A percentile compares a stretch with the other conserved stretches of the same genome.
Evolutionary conservation across 1,140 invertebrate species (phyloP).

Genomic region (Penaeus chinensis): DNA sequence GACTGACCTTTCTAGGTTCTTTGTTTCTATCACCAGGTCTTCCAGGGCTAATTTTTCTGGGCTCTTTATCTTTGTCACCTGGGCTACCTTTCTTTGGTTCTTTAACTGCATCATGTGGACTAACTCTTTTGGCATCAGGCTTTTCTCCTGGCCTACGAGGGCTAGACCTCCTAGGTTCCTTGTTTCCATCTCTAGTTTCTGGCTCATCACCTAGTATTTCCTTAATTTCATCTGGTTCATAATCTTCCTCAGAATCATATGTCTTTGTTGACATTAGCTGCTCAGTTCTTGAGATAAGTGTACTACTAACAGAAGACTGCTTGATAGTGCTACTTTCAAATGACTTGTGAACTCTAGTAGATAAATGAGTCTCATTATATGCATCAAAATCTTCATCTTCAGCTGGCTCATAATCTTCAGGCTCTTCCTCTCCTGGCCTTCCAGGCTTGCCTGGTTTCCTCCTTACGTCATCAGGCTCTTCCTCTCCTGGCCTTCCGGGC

Average conservation of each 20-base stretch:
- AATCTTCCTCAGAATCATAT: neutral
- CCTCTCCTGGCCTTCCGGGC: too few relatives aligned
- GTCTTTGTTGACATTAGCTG: too few relatives aligned
- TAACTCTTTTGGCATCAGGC: neutral
- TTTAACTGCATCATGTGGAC: neutral
- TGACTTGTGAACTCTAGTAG: too few relatives aligned
- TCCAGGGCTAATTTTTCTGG: neutral
- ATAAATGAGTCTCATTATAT: too few relatives aligned
- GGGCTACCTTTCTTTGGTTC: constrained; percentile 1
- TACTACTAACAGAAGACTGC: too few relatives aligned
- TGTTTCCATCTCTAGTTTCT: neutral
- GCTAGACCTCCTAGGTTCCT: neutral
- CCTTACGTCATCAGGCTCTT: too few relatives aligned
- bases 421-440: too few relatives aligned
- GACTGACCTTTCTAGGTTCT: neutral
- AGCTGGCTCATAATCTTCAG: neutral
- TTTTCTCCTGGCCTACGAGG: constrained; percentile 17
- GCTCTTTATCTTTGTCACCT: neutral
- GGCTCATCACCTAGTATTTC: constrained; percentile 21
- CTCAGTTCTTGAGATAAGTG: too few relatives aligned
- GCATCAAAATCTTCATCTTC: too few relatives aligned
- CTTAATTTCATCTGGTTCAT: constrained; percentile 3
- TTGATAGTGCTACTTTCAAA: too few relatives aligned
- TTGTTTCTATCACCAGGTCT: neutral
- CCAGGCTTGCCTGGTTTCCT: too few relatives aligned